These are phyloP conservation scores for Pteria penguin DNA, from an alignment of 2,888 invertebrate genomes.

Conservation along the genomic window DNA sequence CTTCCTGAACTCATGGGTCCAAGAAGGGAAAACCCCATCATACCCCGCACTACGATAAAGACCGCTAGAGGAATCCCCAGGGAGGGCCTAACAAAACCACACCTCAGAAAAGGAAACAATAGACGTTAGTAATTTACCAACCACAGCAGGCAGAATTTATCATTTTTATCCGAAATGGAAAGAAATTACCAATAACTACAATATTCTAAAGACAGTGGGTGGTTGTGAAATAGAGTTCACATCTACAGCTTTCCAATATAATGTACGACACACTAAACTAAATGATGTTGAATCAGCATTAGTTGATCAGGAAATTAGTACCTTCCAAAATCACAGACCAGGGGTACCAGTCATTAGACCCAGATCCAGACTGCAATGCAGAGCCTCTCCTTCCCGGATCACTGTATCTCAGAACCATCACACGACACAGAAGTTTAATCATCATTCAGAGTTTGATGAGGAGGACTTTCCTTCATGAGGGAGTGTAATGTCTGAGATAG, in stretches of 20 bases:
- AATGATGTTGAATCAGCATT: background rate
- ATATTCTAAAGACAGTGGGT: constrained; percentile 4
- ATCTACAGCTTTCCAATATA: background rate
- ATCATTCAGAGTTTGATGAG: no score
- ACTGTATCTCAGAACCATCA: no score
- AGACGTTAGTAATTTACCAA: background rate
- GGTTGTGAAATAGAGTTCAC: background rate
- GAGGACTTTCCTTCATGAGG: no score
- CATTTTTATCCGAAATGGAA: background rate
- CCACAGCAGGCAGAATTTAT: background rate
- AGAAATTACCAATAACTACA: background rate
- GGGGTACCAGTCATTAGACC: no score
- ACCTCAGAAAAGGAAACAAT: no score
- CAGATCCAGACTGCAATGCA: no score
- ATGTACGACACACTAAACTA: background rate
- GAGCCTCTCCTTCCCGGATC: no score
- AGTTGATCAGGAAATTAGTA: background rate
- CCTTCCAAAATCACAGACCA: no score
- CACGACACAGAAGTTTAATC: no score
- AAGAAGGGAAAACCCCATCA: background rate
- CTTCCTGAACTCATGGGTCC: background rate
- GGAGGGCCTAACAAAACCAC: background rate
- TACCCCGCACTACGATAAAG: no score
- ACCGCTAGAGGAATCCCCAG: no score
- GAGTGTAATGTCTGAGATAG: no score